Percentiles rank a stretch among this genome's conserved stretches.
These are phyloP conservation scores for Eclectus roratus DNA, from an alignment of 2,113 vertebrate species.

Conservation along the genomic window DNA sequence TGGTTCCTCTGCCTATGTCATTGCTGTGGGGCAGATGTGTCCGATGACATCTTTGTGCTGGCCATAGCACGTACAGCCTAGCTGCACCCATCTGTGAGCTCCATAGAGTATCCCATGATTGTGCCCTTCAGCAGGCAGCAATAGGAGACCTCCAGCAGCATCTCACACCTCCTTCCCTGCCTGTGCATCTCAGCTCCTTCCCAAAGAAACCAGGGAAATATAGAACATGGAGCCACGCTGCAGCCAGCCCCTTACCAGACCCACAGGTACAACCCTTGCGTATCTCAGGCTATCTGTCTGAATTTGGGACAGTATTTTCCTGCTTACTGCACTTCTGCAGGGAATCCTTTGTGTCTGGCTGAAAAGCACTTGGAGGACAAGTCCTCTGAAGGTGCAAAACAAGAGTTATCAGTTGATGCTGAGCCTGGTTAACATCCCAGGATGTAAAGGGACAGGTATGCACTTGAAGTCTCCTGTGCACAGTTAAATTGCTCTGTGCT, in stretches of 20 bases:
- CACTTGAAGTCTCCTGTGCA: neutral
- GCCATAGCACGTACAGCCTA: neutral
- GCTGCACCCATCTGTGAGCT: neutral
- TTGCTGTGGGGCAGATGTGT: neutral
- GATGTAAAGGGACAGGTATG: rapidly evolving
- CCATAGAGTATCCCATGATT: rapidly evolving
- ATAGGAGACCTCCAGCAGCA: neutral
- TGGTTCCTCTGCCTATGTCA: neutral
- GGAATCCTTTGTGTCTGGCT: neutral
- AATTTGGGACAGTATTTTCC: neutral
- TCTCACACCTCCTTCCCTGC: neutral
- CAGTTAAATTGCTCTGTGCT: constrained; percentile 45
- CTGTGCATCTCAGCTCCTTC: neutral
- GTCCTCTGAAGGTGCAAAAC: neutral
- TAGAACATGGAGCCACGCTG: rapidly evolving
- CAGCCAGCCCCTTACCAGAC: neutral
- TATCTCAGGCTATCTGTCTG: neutral
- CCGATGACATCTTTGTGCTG: rapidly evolving
- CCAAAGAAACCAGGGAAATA: neutral
- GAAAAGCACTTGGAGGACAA: neutral
- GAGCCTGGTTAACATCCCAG: neutral
- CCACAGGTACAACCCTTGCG: neutral
- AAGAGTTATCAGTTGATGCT: neutral
- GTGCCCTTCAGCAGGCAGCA: neutral
- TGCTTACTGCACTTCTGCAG: neutral